Evolutionary conservation across 35 echinoderm and acorn worm species (phyloP), one percentile per base, ranked within the genome.

Genomic region (Lytechinus variegatus): DNA sequence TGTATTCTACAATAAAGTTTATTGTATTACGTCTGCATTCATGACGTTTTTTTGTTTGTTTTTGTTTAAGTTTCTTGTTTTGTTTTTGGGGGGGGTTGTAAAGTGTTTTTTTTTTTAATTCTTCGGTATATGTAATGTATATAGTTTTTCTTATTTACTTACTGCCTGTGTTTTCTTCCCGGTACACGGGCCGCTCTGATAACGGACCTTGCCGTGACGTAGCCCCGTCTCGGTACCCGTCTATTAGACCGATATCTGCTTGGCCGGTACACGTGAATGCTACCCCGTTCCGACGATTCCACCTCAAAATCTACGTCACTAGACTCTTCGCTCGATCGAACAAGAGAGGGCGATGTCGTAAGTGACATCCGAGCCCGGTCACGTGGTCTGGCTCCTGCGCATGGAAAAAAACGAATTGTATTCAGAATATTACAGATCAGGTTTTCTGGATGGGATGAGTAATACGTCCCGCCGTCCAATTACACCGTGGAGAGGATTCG

Each of bases 161-260:
- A 97, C 97, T 97, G 96, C 89, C 97, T 92, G 79, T 97, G 96
- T 87, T 96, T 96, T 60, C 97, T 94, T 9, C 94, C 90, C 16
- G 95, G 95, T 8, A 72, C 92, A 27, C 97, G 55, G 8, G 92
- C 89, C 12, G 97, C 97, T 72, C 97, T 95, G 14, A 97, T 97
- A 52, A 97, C 91, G 7, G 97, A 96, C 61, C 97, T 58, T 51
- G 91, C 29, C 0, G 96, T 96, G 9, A 97, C 94, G 33, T 97
- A 97, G 57, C 97, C 97, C 61, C 94, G 86, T 29, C 97, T 54
- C 29, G 95, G 97, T 27, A 96, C 97, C 12, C 97, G 28, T 55
- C 97, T 94, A 87, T 96, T 96, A 14, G 96, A 89, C 54, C 96
- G 88, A 79, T 97, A 97, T 8, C 97, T 89, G 94, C 94, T 95